A percentile compares a stretch with the other conserved stretches of the same genome.
Conservation (phyloP, 2,113 vertebrate species). For the Hystrix cristata region DNA sequence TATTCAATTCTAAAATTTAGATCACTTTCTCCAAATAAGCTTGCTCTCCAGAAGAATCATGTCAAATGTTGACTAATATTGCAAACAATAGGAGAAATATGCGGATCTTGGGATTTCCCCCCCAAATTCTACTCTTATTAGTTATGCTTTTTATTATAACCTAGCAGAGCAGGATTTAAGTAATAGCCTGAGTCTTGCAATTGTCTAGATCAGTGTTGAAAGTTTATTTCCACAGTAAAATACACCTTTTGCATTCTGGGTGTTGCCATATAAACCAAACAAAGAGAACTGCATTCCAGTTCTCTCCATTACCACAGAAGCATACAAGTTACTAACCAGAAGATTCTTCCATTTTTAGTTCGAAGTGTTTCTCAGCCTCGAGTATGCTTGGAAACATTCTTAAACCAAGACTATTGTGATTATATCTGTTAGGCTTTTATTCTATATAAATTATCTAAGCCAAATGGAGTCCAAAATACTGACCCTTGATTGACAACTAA, state of each 20-base stretch:
- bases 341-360: slow-evolving; percentile 64
- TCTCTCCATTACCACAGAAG: slow-evolving; percentile 62
- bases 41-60: slow-evolving; percentile 54
- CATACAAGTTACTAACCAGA: slow-evolving; percentile 67
- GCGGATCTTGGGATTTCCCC: background rate
- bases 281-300: slow-evolving; percentile 77
- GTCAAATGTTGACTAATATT: slow-evolving; percentile 49
- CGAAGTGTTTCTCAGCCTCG: slow-evolving; percentile 71
- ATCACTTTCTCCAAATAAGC: slow-evolving; percentile 70
- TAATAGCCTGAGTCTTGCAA: slow-evolving; percentile 9
- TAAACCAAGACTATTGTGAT: slow-evolving; percentile 57
- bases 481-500: slow-evolving; percentile 56
- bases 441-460: slow-evolving; percentile 62
- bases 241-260: slow-evolving; percentile 63
- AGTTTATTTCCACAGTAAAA: slow-evolving; percentile 76
- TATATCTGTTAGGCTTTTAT: slow-evolving; percentile 71
- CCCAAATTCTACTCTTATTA: slow-evolving; percentile 51
- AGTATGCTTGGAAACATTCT: slow-evolving; percentile 58
- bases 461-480: slow-evolving; percentile 73
- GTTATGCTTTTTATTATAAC: slow-evolving; percentile 69
- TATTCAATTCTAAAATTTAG: slow-evolving; percentile 68
- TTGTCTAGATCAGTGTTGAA: slow-evolving; percentile 68
- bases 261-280: slow-evolving; percentile 74
- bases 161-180: slow-evolving; percentile 59
- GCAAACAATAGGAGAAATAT: slow-evolving; percentile 60